Percentiles rank a stretch among this genome's conserved stretches.
Evolutionary conservation across 2,113 vertebrate species (phyloP).

Genomic region (Rana temporaria): DNA sequence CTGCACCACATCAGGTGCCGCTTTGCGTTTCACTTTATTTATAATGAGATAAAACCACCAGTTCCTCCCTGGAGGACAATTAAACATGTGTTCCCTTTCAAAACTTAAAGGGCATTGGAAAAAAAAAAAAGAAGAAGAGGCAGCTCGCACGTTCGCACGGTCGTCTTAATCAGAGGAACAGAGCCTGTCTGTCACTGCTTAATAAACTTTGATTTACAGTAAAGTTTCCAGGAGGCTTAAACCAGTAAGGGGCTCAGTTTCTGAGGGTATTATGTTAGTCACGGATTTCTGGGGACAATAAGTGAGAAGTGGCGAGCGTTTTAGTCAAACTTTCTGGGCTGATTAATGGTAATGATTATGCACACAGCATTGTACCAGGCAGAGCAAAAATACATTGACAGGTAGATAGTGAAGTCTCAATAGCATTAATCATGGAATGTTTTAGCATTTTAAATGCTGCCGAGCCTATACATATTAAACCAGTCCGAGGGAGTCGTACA

Average conservation of each 20-base stretch:
- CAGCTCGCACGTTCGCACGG: constrained; percentile 64
- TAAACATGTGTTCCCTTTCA: constrained; percentile 69
- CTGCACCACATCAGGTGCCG: constrained; percentile 38
- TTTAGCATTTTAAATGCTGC: constrained; percentile 43
- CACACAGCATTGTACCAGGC: constrained; percentile 26
- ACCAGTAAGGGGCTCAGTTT: constrained; percentile 16
- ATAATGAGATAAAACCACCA: constrained; percentile 69
- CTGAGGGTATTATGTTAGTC: constrained; percentile 40
- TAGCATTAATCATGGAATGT: constrained; percentile 46
- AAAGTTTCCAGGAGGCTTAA: constrained; percentile 32
- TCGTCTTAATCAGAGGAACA: constrained; percentile 66
- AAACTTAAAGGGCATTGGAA: constrained; percentile 67
- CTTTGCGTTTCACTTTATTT: constrained; percentile 47
- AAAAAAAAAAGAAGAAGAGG: constrained; percentile 33
- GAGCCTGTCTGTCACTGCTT: constrained; percentile 60
- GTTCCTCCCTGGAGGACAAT: constrained; percentile 70
- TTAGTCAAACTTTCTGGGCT: constrained; percentile 29
- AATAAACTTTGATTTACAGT: constrained; percentile 63
- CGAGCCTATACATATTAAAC: constrained; percentile 43
- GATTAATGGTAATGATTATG: constrained; percentile 43
- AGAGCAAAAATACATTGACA: constrained; percentile 40
- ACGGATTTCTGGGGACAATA: constrained; percentile 36
- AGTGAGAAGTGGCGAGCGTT: constrained; percentile 20
- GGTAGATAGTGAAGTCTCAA: constrained; percentile 42
- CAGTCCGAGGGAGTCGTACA: constrained; percentile 23